Base-by-base conservation (phyloP, 2,888 invertebrate genomes). In the Watsonalla cultraria region DNA sequence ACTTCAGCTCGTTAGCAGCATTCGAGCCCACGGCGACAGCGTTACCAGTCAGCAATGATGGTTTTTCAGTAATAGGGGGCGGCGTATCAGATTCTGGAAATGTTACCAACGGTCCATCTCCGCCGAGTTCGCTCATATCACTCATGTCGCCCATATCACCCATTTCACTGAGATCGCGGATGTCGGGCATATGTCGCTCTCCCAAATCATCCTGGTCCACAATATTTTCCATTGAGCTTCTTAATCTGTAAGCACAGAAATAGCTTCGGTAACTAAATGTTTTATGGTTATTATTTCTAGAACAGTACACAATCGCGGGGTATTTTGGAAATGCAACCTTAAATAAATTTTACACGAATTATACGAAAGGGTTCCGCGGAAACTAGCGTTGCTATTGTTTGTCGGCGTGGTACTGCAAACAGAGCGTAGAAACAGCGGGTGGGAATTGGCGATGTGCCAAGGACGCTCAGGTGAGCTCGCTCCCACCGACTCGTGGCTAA, bases 21-120 rank as follows among this genome's bases (percentile, higher is more conserved):
- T 75, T 86, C 9, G 86, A 78, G 5, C 85, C 86, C 49, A 85
- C 81, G 6, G 85, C 76, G 11, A 77, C 76, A 57, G 90, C 74
- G 77, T 82, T 85, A 61, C 92, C 78, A 68, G 92, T 74, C 45
- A 88, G 74, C 67, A 91, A 65, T 53, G 80, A 84, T 66, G 92
- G 78, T 80, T 91, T 74, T 71, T 91, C 76, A 78, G 80, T 76
- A 56, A 80, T 73, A 51, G 92, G 93, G 15, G 93, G 93, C 52
- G 95, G 94, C 24, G 95, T 94, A 64, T 95, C 96, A 4, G 94
- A 93, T 79, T 96, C 96, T 13, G 96, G 96, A 84, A 95, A 96
- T 55, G 96, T 96, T 53, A 96, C 95, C 63, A 96, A 80, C 0
- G 96, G 96, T 61, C 95, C 94, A 48, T 91, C 90, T 8, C 81